phyloP scores from a whole-genome alignment of 2,113 vertebrate species.

The Ceyx melanurus region DNA sequence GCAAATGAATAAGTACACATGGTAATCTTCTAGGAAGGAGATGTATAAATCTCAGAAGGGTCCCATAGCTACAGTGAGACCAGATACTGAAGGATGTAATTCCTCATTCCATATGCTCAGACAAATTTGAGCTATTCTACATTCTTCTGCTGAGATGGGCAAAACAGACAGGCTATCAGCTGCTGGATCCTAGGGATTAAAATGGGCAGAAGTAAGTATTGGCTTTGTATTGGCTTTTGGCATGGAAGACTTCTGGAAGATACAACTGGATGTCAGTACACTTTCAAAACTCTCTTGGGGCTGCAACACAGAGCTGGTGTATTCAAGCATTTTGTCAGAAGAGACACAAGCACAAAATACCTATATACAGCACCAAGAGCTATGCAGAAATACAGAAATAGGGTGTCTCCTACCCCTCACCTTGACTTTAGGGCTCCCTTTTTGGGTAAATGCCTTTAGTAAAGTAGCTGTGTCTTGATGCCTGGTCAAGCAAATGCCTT shows the following conservation, averaged over 20 bases:
- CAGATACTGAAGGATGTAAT: background rate
- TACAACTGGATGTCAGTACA: background rate
- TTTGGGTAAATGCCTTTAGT: background rate
- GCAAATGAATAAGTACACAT: accelerated
- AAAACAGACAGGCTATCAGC: background rate
- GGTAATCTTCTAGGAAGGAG: background rate
- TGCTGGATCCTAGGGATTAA: background rate
- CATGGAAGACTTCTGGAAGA: background rate
- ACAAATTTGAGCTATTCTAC: background rate
- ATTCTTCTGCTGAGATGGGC: background rate
- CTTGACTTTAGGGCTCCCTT: background rate
- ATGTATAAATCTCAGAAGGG: background rate
- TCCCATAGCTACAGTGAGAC: background rate
- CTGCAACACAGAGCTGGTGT: background rate
- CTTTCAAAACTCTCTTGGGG: background rate
- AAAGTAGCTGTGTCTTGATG: background rate
- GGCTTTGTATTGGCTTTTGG: background rate
- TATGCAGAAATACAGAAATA: background rate
- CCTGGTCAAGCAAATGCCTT: background rate
- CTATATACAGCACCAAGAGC: background rate
- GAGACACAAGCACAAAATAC: background rate
- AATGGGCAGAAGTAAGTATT: background rate
- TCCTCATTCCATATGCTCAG: background rate
- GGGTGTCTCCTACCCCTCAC: accelerated
- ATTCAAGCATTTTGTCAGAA: background rate